phyloP scores from a whole-genome alignment of 2,888 invertebrate species.

The Caenorhabditis sinica region DNA sequence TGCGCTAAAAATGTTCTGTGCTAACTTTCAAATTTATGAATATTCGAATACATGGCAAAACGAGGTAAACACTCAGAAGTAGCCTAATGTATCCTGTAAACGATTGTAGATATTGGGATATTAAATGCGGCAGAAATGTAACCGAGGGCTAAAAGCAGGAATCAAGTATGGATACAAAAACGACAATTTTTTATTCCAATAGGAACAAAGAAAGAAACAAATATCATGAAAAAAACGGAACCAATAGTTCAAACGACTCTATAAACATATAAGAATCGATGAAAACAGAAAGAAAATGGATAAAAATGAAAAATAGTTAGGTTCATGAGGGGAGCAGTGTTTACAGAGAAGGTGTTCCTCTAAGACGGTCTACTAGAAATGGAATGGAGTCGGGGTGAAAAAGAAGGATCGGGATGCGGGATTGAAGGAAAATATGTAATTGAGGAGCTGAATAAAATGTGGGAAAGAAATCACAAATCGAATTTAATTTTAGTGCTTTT shows the following conservation, averaged over 20 bases:
- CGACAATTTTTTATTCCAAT: conserved; percentile 19
- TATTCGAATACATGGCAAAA: too few species aligned
- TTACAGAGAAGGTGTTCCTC: not conserved
- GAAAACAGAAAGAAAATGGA: conserved; percentile 23
- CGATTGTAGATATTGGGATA: not conserved
- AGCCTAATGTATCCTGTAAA: too few species aligned
- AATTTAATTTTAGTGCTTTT: conserved; percentile 61
- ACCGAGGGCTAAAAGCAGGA: conserved; percentile 16
- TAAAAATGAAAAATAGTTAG: conserved; percentile 29
- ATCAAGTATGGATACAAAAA: not conserved
- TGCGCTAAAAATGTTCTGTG: too few species aligned
- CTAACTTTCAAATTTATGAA: too few species aligned
- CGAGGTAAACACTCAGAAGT: too few species aligned
- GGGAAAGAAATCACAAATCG: conserved; percentile 37
- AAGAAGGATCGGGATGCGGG: not conserved
- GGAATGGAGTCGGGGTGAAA: not conserved
- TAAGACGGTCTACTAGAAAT: conserved; percentile 12
- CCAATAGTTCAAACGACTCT: not conserved
- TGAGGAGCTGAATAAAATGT: not conserved
- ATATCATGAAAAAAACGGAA: conserved; percentile 15
- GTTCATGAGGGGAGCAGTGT: not conserved
- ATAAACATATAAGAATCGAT: conserved; percentile 2
- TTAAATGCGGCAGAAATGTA: conserved; percentile 27
- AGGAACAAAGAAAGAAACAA: conserved; percentile 23
- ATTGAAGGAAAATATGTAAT: conserved; percentile 3